These are phyloP conservation scores for Lasioglossum calceatum DNA, from an alignment of 2,888 invertebrate species.

Conservation along the genomic window DNA sequence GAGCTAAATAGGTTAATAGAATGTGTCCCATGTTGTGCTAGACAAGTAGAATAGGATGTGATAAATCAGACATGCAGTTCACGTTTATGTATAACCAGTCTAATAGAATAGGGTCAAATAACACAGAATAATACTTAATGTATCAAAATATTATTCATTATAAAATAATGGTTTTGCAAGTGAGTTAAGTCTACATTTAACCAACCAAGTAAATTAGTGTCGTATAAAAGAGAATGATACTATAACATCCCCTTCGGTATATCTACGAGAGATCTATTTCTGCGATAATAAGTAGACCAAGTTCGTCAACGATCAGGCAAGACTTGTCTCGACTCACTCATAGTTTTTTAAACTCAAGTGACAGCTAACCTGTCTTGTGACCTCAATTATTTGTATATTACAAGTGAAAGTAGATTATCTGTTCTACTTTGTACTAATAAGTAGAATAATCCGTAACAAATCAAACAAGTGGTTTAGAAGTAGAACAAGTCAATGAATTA, in stretches of 20 bases:
- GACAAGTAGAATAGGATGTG: slow-evolving; percentile 10
- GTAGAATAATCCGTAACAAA: not conserved
- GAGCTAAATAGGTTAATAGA: slow-evolving; percentile 8
- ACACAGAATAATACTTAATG: not conserved
- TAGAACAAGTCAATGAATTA: not conserved
- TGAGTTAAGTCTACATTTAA: not conserved
- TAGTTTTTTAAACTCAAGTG: not conserved
- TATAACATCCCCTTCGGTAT: not conserved
- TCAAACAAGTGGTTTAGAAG: not conserved
- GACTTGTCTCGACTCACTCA: not conserved
- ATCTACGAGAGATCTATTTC: not conserved
- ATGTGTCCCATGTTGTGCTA: not conserved
- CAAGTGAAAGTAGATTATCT: not conserved
- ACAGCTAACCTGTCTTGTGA: not conserved
- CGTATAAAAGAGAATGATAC: not conserved
- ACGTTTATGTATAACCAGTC: not conserved
- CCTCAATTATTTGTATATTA: not conserved
- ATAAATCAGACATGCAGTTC: not conserved
- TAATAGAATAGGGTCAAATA: not conserved
- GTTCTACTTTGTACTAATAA: not conserved
- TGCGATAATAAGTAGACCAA: not conserved
- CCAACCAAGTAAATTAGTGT: not conserved
- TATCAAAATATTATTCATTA: too few relatives aligned
- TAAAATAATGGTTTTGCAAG: too few relatives aligned
- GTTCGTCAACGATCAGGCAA: not conserved